Evolutionary conservation across 2,113 vertebrate genomes (phyloP), one percentile per base, ranked within the genome.

Genomic region (Tylochromis polylepis): DNA sequence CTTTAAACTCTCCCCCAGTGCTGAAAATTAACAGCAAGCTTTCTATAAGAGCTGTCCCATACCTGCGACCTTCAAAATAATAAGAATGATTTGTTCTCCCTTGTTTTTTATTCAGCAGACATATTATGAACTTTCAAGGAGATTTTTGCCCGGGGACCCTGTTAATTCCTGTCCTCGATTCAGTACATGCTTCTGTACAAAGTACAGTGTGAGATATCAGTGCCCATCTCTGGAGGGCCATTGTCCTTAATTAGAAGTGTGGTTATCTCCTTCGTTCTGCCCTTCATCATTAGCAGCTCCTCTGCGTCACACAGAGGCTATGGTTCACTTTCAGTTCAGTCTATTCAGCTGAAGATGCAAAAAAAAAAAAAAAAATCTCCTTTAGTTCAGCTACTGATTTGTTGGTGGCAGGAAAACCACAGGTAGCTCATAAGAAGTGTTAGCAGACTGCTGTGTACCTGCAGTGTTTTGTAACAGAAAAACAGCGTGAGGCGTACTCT

Each of bases 201-300:
- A 87, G 89, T 83, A 90, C 87, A 88, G 83, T 56, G 84, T 70
- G 51, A 83, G 85, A 89, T 89, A 89, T 91, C 88, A 79, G 70
- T 36, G 53, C n/a, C 77, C 90, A 87, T 93, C 92, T 92, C 89
- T 88, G 87, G 88, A 92, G 89, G 90, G 85, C 87, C 91, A 81
- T 90, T 94, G 92, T 94, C 85, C 88, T 88, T 94, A 94, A 94
- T 94, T 92, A 94, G 89, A 87, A 91, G 88, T 51, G 89, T 86
- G 89, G 82, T 94, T 92, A 93, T 94, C 88, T 90, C 84, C 81
- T 77, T 53, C 3, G 46, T 60, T 85, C 85, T 89, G 88, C 86
- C 87, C 90, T 89, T 92, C 92, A 79, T 94, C 94, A 89, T 93
- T 92, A 88, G 58, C 85, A 65, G 91, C 82, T 84, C 67, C 67